Base-by-base conservation (phyloP, 2,888 invertebrate species). In the Cheilosia pagana region DNA sequence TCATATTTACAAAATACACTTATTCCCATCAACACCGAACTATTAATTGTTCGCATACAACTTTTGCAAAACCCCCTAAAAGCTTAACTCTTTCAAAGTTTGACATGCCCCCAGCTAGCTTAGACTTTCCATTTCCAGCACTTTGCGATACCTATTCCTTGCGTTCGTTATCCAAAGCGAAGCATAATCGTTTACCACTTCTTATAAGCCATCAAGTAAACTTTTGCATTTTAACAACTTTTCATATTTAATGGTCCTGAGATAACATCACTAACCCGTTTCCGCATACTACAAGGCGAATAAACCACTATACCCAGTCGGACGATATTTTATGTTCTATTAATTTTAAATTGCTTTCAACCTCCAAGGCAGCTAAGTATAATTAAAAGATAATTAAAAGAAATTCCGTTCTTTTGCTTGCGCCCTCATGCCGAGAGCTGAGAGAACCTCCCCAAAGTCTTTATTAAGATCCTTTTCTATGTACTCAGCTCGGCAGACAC, bases 301-400 rank as follows among this genome's bases (percentile, higher is more conserved):
- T 23, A 23, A 12, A 14, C 53, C 23, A 25, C 25, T 35, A 14
- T 35, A 14, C 62, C 41, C 39, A 43, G 65, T 57, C 45, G 19
- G 45, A 39, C 3, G 39, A 65, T 50, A 74, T 74, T 75, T 75
- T 75, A 75, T 67, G 75, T 67, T 52, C 67, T 65, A 81, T 81
- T 75, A 52, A 75, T 75, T 57, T 81, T 4, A 59, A 71, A 62
- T 81, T 68, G 31, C 41, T 63, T 62, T 41, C 45, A 59, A 60
- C 21, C 55, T 57, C 41, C 62, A 25, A 52, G 60, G 65, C 67
- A 77, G 59, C 41, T 28, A 67, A 67, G 21, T 48, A 60, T 72
- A 77, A 77, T 82, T 77, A 82, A 82, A 71, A 71, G 60, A 72
- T 82, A 52, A 76, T 82, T 70, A 81, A 76, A 65, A 45, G 43